Evolutionary conservation across 2,113 vertebrate species (phyloP), one percentile per base, ranked within the genome.

Genomic region (Orthonyx spaldingii): DNA sequence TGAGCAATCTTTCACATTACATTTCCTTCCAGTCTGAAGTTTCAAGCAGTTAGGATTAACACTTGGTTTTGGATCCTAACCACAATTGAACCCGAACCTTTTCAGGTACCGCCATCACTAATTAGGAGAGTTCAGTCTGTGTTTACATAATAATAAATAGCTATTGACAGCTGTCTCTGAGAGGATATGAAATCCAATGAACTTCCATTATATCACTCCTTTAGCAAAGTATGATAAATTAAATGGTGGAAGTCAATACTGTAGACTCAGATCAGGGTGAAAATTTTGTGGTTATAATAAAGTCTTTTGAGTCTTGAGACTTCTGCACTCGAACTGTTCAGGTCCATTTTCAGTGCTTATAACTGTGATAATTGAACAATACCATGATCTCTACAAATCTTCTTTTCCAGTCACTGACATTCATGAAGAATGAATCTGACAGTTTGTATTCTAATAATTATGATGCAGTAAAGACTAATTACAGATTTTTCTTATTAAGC

Each of bases 401-500:
- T 78, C 49, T 94, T 87, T 94, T 84, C 27, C 42, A 59, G 44
- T 75, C 42, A 61, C 53, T 82, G 74, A 17, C n/a, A 63, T 69
- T 87, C 32, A 92, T 87, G 81, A 87, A 87, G 68, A 94, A 93
- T 77, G 42, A 83, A 70, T 80, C 33, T 84, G 78, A 85, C 60
- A 95, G 72, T 89, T 83, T 86, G 39, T 87, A 27, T 95, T 97
- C 91, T 89, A 94, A 84, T 72, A 78, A 91, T 66, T 91, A 74
- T 26, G 42, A 87, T 89, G 47, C 64, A 92, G 24, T 71, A 79
- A 91, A 84, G 39, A 84, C 24, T 90, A 96, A 95, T 90, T 93
- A 91, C 17, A 77, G 39, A 87, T 95, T 93, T 92, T 92, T 95
- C 39, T 80, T 96, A 93, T 83, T 87, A 90, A 84, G 28, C 28